These are phyloP conservation scores for Siphlonurus alternatus DNA, from an alignment of 2,888 invertebrate species.

Conservation along the genomic window DNA sequence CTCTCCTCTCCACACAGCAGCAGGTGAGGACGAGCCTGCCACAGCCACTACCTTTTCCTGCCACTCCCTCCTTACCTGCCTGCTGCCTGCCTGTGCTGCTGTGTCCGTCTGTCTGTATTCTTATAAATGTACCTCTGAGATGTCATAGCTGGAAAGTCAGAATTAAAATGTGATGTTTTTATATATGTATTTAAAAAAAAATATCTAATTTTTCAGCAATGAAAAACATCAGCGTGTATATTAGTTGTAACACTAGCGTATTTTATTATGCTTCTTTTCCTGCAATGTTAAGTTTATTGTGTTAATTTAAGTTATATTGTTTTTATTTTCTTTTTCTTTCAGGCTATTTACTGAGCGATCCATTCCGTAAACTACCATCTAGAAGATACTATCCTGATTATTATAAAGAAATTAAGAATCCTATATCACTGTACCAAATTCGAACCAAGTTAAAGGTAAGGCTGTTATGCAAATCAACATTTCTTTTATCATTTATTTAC, in stretches of 20 bases:
- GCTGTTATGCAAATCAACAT: constrained; percentile 3
- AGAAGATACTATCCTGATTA: constrained; percentile 90
- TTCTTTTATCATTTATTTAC: constrained; percentile 6
- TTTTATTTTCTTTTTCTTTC: constrained; percentile 19
- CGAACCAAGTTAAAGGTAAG: constrained; percentile 53
- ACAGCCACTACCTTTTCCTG: too few relatives aligned
- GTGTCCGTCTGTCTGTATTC: not conserved
- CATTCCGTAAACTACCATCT: constrained; percentile 85
- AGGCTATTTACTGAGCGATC: constrained; percentile 76
- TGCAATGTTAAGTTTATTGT: too few relatives aligned
- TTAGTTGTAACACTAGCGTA: too few relatives aligned
- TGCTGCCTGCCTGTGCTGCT: not conserved
- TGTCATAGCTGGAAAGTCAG: too few relatives aligned
- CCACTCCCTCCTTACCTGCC: not conserved
- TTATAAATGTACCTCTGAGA: too few relatives aligned
- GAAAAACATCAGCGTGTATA: too few relatives aligned
- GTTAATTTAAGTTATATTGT: too few relatives aligned
- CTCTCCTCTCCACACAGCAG: not conserved
- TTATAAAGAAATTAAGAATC: constrained; percentile 91
- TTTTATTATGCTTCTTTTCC: too few relatives aligned
- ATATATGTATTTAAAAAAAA: too few relatives aligned
- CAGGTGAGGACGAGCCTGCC: not conserved
- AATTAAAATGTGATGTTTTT: too few relatives aligned
- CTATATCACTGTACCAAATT: constrained; percentile 87
- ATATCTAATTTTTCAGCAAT: too few relatives aligned